phyloP scores from a whole-genome alignment of 2,888 invertebrate genomes.

The Hypolimnas misippus region DNA sequence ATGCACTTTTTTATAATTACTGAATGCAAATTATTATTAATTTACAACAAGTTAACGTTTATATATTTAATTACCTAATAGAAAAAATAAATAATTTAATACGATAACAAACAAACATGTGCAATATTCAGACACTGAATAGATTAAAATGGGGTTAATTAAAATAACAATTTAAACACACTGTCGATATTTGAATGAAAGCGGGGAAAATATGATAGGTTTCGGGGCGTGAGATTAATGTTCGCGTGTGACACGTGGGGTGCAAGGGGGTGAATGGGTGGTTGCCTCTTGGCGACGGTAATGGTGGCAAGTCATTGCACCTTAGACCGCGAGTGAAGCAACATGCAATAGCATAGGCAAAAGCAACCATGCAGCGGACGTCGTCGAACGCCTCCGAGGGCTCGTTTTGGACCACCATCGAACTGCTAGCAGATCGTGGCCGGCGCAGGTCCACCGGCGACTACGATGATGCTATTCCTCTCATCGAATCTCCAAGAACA shows the following conservation, averaged over 20 bases:
- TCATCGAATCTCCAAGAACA: constrained; percentile 55
- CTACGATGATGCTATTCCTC: constrained; percentile 57
- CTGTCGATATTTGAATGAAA: constrained; percentile 57
- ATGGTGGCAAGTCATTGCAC: constrained; percentile 80
- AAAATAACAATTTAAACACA: constrained; percentile 47
- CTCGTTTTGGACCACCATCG: constrained; percentile 86
- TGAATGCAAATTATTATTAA: not conserved
- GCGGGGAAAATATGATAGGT: constrained; percentile 62
- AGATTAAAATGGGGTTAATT: constrained; percentile 43
- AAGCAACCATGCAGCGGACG: constrained; percentile 66
- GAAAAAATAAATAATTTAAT: too few species aligned
- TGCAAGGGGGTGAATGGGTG: constrained; percentile 50
- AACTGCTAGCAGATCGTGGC: constrained; percentile 82
- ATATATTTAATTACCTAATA: too few species aligned
- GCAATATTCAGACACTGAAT: not conserved
- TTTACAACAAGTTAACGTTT: too few species aligned
- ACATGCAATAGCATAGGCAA: constrained; percentile 57
- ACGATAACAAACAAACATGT: not conserved
- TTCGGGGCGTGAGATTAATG: constrained; percentile 73
- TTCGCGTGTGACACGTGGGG: constrained; percentile 77
- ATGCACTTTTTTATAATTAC: not conserved
- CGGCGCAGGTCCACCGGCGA: constrained; percentile 77
- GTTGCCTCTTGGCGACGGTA: constrained; percentile 52
- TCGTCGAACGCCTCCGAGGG: constrained; percentile 76
- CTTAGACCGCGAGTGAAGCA: constrained; percentile 62